Conservation (phyloP, 2,888 invertebrate species). For the Tipula vernalis region DNA sequence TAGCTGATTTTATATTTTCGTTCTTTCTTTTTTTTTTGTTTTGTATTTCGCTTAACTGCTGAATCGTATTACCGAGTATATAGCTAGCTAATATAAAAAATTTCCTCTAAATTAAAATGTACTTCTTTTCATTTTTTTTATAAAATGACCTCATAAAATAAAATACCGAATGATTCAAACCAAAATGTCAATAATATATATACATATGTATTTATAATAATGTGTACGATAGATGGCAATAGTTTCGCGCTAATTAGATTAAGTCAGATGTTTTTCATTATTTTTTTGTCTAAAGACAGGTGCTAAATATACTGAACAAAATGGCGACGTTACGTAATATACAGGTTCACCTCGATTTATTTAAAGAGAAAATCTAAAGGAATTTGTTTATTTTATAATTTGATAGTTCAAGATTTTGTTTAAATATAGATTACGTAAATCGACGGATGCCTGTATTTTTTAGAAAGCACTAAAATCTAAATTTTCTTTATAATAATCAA, state of each 20-base stretch:
- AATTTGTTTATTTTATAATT: too few species aligned
- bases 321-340: too few species aligned
- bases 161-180: background rate
- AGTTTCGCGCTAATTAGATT: background rate
- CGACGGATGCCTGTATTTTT: background rate
- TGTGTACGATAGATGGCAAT: background rate
- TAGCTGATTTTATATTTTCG: background rate
- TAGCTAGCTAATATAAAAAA: background rate
- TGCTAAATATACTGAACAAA: too few species aligned
- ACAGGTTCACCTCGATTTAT: too few species aligned
- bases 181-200: background rate
- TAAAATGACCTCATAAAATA: background rate
- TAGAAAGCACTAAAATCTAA: background rate
- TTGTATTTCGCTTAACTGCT: background rate
- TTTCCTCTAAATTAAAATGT: background rate
- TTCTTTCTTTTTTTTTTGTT: background rate
- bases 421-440: background rate
- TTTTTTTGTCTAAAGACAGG: too few species aligned
- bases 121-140: background rate
- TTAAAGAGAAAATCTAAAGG: too few species aligned
- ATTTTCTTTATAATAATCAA: background rate
- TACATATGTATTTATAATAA: background rate
- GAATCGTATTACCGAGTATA: background rate
- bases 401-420: too few species aligned
- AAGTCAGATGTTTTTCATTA: background rate